phyloP scores from a whole-genome alignment of 2,113 vertebrate genomes.

The Lota lota region DNA sequence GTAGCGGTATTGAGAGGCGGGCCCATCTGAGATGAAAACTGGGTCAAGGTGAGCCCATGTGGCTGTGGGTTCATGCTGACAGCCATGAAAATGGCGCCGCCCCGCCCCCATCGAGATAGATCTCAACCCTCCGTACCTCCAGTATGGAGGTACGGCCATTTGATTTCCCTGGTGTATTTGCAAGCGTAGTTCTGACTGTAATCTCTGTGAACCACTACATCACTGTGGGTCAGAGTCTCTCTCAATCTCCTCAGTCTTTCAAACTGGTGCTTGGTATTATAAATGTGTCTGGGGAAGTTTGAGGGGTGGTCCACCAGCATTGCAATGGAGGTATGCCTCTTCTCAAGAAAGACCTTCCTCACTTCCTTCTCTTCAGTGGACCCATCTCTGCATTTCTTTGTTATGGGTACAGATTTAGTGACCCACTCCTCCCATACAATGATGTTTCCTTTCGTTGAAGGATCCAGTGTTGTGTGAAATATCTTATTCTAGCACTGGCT shows the following conservation, averaged over 20 bases:
- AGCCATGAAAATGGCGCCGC: too few species aligned
- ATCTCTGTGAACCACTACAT: slow-evolving; percentile 21
- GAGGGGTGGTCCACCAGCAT: slow-evolving; percentile 20
- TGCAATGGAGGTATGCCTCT: slow-evolving; percentile 16
- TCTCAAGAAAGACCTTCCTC: slow-evolving; percentile 21
- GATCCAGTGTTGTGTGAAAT: background rate
- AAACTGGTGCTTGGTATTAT: slow-evolving; percentile 27
- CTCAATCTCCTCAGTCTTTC: slow-evolving; percentile 25
- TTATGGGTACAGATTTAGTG: slow-evolving; percentile 12
- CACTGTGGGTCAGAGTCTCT: slow-evolving; percentile 20
- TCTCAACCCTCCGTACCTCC: too few species aligned
- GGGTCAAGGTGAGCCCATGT: slow-evolving; percentile 38
- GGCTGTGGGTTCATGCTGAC: slow-evolving; percentile 20
- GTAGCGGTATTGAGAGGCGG: slow-evolving; percentile 31
- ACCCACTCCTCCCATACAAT: slow-evolving; percentile 27
- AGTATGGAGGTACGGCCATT: slow-evolving; percentile 25
- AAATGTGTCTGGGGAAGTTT: slow-evolving; percentile 20
- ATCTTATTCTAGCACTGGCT: slow-evolving; percentile 12
- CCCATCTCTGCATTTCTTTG: slow-evolving; percentile 24
- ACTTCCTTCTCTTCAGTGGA: slow-evolving; percentile 25
- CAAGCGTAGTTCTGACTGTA: slow-evolving; percentile 28
- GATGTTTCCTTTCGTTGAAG: slow-evolving; percentile 18
- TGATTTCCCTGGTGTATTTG: slow-evolving; percentile 26
- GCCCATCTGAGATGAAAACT: slow-evolving; percentile 38
- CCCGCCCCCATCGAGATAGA: slow-evolving; percentile 12